Evolutionary conservation across 2,888 invertebrate genomes (phyloP), one percentile per base, ranked within the genome.

Genomic region (Tridacna gigas): DNA sequence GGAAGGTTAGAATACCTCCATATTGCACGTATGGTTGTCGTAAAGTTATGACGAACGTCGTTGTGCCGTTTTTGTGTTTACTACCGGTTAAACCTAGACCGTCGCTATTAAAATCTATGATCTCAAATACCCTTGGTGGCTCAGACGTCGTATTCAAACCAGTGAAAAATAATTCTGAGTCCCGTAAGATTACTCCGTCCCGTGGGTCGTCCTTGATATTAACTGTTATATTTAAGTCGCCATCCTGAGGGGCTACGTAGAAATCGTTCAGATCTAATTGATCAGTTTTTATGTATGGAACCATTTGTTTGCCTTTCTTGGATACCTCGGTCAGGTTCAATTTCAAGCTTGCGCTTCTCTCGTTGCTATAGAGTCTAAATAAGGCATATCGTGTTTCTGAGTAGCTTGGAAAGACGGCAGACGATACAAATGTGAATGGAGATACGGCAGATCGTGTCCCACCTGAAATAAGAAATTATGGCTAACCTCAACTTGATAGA

Each of bases 1-100:
- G 82, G 20, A 84, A 76, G 18, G 84, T 84, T 7, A 87, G 77
- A 56, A 87, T 82, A 13, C 86, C 86, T 60, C 86, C 86, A 69
- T 80, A 84, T 65, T 82, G 82, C 1, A 80, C 82, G 48, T 84
- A 87, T 37, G 78, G 82, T 25, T 87, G 74, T 28, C 79, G 60
- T 9, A 87, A 74, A 20, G 80, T 80, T n/a, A 87, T 84, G 25
- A 78, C 74, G 51, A 87, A 80, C 20, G 80, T 63, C 9, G 80
- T 78, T 25, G 67, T 69, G 47, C 15, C 25, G 56, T 74, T 65
- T 12, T 25, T 25, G 20, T 26, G 25, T 18, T 74, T 74, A 22
- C 12, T 51, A 37, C 80, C 47, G 47, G 74, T 76, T 15, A 86
- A 61, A 12, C 75, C 78, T 4, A 80, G 66, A 4, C 67, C 82